Evolutionary conservation across 1,140 invertebrate genomes (phyloP), one percentile per base, ranked within the genome.

Genomic region (Alviniconcha marisindica): DNA sequence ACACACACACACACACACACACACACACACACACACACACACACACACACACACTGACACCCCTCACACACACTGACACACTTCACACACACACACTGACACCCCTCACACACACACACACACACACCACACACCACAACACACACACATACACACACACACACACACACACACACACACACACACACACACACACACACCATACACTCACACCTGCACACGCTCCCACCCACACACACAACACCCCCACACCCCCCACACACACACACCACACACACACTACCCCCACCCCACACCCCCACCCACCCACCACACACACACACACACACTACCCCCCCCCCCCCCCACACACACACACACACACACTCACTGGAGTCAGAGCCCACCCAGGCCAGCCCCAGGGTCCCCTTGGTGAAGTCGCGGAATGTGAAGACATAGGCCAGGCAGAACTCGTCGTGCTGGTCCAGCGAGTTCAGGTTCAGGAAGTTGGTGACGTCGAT

Each of bases 401-500:
- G 94, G 24, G 98, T 99, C 66, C 98, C 98, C 24, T 97, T 97
- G 42, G 97, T 97, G 92, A 99, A 99, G 93, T 99, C 98, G 89
- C 99, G 95, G 93, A 99, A 99, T 0, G 99, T 99, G 93, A 99
- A 99, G 42, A 99, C 97, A 92, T 99, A 99, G 15, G 99, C 98
- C 60, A 99, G 94, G 93, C 99, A 99, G 94, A 99, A 99, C 91
- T 97, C 97, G 89, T 99, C 97, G 92, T 99, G 99, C 94, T 99
- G 98, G 40, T 96, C 96, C 73, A 99, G 94, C 14, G 98, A 99
- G 93, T 99, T 98, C 33, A 99, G 95, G 94, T 99, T 99, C 60
- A 99, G 94, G 93, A 99, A 99, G 94, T 99, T 99, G 88, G 98
- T 99, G 73, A 99, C 99, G 93, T 99, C 99, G 88, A 99, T 99